These are phyloP conservation scores for Dendrocincla tyrannina DNA, from an alignment of 2,797 vertebrate species.

Conservation along the genomic window DNA sequence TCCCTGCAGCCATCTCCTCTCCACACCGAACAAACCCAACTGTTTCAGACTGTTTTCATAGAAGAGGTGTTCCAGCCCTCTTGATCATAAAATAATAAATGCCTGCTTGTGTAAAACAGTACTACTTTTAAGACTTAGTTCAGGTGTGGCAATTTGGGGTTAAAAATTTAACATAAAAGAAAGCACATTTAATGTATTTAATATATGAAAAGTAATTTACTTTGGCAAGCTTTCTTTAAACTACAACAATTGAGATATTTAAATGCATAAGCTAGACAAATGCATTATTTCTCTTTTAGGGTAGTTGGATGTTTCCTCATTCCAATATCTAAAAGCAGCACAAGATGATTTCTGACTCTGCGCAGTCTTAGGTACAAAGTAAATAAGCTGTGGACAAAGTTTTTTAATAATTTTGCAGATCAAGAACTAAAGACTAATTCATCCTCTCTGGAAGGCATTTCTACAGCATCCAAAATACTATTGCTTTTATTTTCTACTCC, in stretches of 20 bases:
- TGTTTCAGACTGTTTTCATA: background rate
- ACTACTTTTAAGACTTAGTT: constrained; percentile 14
- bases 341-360: background rate
- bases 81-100: background rate
- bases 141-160: background rate
- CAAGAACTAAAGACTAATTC: background rate
- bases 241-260: background rate
- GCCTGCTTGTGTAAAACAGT: background rate
- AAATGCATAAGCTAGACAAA: background rate
- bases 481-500: background rate
- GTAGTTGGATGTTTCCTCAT: background rate
- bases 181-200: background rate
- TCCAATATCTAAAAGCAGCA: background rate
- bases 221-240: constrained; percentile 17
- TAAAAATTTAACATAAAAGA: constrained; percentile 45
- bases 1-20: background rate
- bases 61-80: background rate
- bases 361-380: background rate
- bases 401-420: background rate
- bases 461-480: background rate
- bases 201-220: constrained; percentile 1
- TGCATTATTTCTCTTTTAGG: background rate
- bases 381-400: background rate
- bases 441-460: background rate
- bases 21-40: background rate